Evolutionary conservation across 2,113 vertebrate species (phyloP).

Genomic region (Saguinus midas): DNA sequence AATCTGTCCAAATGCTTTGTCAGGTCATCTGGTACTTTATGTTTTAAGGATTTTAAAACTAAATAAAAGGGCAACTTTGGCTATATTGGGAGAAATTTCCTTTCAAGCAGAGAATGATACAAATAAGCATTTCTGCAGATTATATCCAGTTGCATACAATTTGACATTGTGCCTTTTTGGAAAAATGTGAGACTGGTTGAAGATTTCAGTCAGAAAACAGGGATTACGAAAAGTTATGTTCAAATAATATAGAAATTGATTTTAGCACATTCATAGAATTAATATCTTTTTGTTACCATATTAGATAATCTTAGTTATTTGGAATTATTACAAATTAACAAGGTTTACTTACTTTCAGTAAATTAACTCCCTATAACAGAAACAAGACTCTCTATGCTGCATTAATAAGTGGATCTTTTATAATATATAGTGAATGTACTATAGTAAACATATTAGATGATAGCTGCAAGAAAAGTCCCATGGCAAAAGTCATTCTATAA

Average conservation of each 20-base stretch:
- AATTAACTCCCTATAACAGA: background rate
- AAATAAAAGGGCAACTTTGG: background rate
- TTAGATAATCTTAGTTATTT: background rate
- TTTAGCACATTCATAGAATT: background rate
- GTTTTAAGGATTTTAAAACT: background rate
- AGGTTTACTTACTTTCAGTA: background rate
- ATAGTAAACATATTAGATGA: background rate
- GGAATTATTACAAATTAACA: background rate
- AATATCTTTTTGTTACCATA: background rate
- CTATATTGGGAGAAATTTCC: background rate
- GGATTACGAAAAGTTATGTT: background rate
- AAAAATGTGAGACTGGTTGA: background rate
- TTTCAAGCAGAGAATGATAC: constrained; percentile 36
- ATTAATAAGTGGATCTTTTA: background rate
- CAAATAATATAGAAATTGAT: background rate
- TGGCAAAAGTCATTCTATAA: background rate
- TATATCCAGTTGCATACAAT: background rate
- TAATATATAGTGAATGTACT: background rate
- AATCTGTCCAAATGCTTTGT: background rate
- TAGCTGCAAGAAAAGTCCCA: background rate
- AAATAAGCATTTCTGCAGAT: background rate
- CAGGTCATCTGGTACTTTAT: background rate
- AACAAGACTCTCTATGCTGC: background rate
- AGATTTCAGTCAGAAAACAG: background rate
- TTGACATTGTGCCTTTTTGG: background rate